These are phyloP conservation scores for Zoanthus sansibaricus DNA, from an alignment of 92 coral and sea anemone genomes.

Conservation along the genomic window DNA sequence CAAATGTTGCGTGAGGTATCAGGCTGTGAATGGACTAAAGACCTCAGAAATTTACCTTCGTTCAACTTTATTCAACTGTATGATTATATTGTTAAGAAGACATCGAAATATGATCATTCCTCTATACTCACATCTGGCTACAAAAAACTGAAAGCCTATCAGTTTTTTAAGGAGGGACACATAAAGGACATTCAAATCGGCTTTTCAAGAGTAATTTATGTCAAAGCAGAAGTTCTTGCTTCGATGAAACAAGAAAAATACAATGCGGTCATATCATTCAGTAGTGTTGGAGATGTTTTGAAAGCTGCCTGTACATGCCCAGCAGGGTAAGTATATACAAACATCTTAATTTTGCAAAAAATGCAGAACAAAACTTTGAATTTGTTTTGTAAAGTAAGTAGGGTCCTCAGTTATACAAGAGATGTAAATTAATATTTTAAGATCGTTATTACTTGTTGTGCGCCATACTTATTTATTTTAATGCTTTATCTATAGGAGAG, in stretches of 20 bases:
- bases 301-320: constrained; percentile 71
- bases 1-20: no score
- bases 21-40: no score
- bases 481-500: constrained; percentile 49
- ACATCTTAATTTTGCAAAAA: not conserved
- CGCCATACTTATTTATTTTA: not conserved
- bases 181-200: not conserved
- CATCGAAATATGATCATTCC: constrained; percentile 50
- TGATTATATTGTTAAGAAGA: constrained; percentile 58
- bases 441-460: not conserved
- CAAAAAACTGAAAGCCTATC: not conserved
- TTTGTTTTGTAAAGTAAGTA: no score
- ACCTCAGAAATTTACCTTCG: constrained; percentile 45
- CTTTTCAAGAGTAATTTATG: not conserved
- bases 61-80: constrained; percentile 65
- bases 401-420: not conserved
- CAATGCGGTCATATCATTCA: not conserved
- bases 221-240: constrained; percentile 62
- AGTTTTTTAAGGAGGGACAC: not conserved
- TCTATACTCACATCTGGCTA: not conserved
- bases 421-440: not conserved
- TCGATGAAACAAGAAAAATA: constrained; percentile 61
- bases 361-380: not conserved
- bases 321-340: constrained; percentile 56
- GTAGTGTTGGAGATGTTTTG: not conserved